Evolutionary conservation across 2,113 vertebrate species (phyloP).

Genomic region (Mirounga angustirostris): DNA sequence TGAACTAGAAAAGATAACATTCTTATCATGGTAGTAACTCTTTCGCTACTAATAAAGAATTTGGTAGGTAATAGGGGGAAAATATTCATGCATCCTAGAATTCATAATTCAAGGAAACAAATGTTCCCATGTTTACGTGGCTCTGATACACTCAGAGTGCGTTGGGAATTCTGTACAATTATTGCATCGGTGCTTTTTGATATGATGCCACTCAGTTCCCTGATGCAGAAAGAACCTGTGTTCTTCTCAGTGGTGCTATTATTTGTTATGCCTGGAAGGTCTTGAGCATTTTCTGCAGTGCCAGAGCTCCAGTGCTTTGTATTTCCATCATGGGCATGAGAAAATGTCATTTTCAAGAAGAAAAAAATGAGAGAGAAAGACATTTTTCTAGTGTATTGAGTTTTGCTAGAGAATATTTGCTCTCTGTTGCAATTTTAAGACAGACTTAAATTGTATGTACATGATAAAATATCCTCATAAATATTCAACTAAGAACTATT

Average conservation of each 20-base stretch:
- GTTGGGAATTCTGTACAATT: slow-evolving; percentile 48
- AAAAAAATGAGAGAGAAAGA: slow-evolving; percentile 12
- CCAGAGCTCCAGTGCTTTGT: slow-evolving; percentile 32
- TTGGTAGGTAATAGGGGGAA: neutral
- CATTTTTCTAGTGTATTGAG: slow-evolving; percentile 38
- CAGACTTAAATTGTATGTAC: slow-evolving; percentile 15
- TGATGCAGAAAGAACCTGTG: slow-evolving; percentile 62
- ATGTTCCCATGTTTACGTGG: slow-evolving; percentile 45
- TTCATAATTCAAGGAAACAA: slow-evolving; percentile 50
- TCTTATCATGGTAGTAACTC: slow-evolving; percentile 17
- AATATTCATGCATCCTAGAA: slow-evolving; percentile 17
- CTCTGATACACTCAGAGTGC: neutral
- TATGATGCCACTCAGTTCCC: slow-evolving; percentile 36
- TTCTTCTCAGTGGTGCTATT: slow-evolving; percentile 56
- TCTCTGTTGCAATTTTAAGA: slow-evolving; percentile 36
- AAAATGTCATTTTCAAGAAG: slow-evolving; percentile 59
- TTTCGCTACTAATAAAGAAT: slow-evolving; percentile 35
- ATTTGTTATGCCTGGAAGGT: slow-evolving; percentile 74
- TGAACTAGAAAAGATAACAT: neutral
- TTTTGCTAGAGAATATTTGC: slow-evolving; percentile 39
- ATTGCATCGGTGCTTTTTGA: slow-evolving; percentile 52
- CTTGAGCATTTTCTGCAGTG: slow-evolving; percentile 62
- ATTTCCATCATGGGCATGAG: slow-evolving; percentile 55
- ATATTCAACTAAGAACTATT: slow-evolving; percentile 57
- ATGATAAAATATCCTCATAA: slow-evolving; percentile 56